Evolutionary conservation across 2,888 invertebrate species (phyloP).

Genomic region (Hyppa rectilinea): DNA sequence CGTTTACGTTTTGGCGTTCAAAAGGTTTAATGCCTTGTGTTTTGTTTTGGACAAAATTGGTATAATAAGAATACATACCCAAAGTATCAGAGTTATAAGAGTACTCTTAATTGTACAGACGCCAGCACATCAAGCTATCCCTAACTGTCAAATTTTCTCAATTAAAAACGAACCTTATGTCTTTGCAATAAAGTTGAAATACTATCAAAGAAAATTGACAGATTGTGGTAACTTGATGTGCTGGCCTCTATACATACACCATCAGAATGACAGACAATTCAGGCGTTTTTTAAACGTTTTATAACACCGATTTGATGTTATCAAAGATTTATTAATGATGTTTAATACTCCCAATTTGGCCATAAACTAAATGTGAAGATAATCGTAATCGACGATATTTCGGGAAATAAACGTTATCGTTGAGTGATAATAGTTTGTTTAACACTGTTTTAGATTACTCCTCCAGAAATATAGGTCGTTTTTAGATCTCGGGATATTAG

Average conservation of each 20-base stretch:
- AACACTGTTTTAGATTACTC: slow-evolving; percentile 11
- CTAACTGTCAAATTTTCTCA: no score
- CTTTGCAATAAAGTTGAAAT: no score
- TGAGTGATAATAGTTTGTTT: background rate
- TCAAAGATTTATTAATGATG: slow-evolving; percentile 4
- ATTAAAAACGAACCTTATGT: no score
- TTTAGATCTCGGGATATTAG: background rate
- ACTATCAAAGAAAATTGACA: no score
- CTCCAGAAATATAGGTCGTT: slow-evolving; percentile 1
- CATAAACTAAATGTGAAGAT: slow-evolving; percentile 9
- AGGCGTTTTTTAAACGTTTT: background rate
- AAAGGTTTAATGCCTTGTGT: background rate
- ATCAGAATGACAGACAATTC: background rate
- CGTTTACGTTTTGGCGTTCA: no score
- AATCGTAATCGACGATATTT: background rate
- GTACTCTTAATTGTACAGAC: no score
- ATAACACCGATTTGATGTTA: background rate
- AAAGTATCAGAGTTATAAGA: background rate
- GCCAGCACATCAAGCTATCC: no score
- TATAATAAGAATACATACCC: background rate
- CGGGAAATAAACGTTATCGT: background rate
- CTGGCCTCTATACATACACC: no score
- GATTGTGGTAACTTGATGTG: no score
- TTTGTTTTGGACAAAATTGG: background rate
- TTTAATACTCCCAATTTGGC: background rate